Conservation (phyloP, 2,113 vertebrate species). For the Myotis davidii region DNA sequence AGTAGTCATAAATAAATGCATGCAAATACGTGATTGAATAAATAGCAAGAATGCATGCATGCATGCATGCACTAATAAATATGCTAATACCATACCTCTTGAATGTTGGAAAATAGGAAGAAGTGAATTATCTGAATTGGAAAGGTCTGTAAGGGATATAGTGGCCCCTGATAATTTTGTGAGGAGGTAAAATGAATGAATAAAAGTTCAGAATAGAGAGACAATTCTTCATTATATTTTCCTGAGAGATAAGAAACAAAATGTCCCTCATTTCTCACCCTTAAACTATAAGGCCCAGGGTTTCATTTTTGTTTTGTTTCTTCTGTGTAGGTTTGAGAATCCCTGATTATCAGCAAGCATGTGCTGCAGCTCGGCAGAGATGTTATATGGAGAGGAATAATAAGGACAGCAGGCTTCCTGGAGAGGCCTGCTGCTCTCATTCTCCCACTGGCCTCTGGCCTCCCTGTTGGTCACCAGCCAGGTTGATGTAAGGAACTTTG, state of each 20-base stretch:
- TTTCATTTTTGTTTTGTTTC: not conserved
- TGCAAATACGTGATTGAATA: not conserved
- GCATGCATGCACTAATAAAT: rapidly evolving
- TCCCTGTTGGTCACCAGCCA: not conserved
- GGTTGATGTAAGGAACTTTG: not conserved
- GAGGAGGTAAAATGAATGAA: not conserved
- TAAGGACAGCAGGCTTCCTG: not conserved
- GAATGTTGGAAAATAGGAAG: not conserved
- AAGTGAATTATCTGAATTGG: not conserved
- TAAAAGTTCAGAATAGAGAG: not conserved
- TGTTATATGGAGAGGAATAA: not conserved
- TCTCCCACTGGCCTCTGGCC: rapidly evolving
- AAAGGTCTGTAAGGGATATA: rapidly evolving
- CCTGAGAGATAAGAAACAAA: not conserved
- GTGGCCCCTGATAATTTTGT: not conserved
- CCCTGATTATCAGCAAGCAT: not conserved
- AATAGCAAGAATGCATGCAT: not conserved
- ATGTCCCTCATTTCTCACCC: not conserved
- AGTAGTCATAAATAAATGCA: not conserved
- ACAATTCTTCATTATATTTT: not conserved
- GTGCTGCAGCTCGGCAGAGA: rapidly evolving
- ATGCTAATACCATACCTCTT: not conserved
- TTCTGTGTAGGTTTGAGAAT: not conserved
- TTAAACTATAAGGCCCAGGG: not conserved
- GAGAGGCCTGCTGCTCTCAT: rapidly evolving